Percentiles rank a stretch among this genome's conserved stretches.
phyloP scores from a whole-genome alignment of 2,797 vertebrate species.

The Spheniscus humboldti region DNA sequence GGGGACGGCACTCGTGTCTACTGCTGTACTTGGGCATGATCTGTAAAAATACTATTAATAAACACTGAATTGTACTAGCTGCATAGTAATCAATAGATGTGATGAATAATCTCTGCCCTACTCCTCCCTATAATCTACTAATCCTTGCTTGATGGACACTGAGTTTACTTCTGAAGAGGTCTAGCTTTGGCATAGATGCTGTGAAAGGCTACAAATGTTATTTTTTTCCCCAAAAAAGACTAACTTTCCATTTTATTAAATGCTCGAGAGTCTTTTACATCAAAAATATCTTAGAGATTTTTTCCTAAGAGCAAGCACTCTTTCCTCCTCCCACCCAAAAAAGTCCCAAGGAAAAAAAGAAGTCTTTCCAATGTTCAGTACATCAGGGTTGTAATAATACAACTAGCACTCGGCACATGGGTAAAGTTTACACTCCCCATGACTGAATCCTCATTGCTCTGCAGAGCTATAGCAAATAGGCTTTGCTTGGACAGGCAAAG shows the following conservation, averaged over 20 bases:
- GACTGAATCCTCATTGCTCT: neutral
- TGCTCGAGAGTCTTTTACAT: neutral
- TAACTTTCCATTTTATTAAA: conserved; percentile 39
- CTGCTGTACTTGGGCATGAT: neutral
- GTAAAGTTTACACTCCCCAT: neutral
- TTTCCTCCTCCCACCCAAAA: conserved; percentile 8
- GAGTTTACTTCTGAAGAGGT: neutral
- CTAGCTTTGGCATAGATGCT: neutral
- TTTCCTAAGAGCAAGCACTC: conserved; percentile 5
- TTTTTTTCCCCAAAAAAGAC: fast-evolving
- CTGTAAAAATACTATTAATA: neutral
- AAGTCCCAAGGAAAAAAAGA: conserved; percentile 13
- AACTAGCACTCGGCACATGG: neutral
- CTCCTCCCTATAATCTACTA: neutral
- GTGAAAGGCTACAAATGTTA: neutral
- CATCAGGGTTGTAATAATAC: conserved; percentile 2
- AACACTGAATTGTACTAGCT: neutral
- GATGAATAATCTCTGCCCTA: neutral
- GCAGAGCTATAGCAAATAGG: neutral
- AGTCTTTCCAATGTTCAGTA: conserved; percentile 24
- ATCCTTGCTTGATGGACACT: neutral
- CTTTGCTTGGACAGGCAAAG: neutral
- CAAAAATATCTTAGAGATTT: conserved; percentile 29
- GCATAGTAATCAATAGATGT: neutral
- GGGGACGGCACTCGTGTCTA: neutral